Percentiles rank a stretch among this genome's conserved stretches.
Evolutionary conservation across 2,797 vertebrate species (phyloP).

Genomic region (Borostomias antarcticus): DNA sequence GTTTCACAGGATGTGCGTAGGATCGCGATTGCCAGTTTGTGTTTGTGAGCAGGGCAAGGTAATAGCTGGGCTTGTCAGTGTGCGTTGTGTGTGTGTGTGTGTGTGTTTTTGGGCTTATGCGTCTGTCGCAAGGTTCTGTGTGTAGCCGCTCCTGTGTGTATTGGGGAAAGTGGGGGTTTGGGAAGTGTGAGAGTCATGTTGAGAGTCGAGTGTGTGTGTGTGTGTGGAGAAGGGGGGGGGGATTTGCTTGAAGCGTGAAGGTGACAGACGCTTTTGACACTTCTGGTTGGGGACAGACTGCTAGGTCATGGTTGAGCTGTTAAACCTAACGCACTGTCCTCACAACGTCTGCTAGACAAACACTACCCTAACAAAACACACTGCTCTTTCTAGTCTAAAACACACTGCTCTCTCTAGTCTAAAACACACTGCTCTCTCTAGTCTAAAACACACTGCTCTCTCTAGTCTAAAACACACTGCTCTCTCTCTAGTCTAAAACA

Average conservation of each 20-base stretch:
- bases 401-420: too few species aligned
- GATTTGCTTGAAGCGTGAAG: constrained; percentile 35
- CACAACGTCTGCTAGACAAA: constrained; percentile 9
- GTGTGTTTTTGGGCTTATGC: too few species aligned
- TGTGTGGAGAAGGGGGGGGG: constrained; percentile 10
- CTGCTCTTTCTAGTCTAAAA: background rate
- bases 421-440: too few species aligned
- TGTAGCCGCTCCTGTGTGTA: too few species aligned
- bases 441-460: too few species aligned
- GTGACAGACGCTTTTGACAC: constrained; percentile 49
- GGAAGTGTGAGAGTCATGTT: constrained; percentile 7
- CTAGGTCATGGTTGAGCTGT: constrained; percentile 51
- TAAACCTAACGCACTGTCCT: constrained; percentile 13
- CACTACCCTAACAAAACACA: background rate
- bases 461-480: too few species aligned
- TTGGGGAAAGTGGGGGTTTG: background rate
- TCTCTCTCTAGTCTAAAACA: too few species aligned
- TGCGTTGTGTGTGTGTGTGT: constrained; percentile 8
- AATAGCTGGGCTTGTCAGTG: too few species aligned
- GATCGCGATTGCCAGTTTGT: background rate
- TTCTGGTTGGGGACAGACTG: constrained; percentile 35
- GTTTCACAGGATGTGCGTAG: background rate
- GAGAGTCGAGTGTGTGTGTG: constrained; percentile 10
- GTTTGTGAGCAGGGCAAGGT: too few species aligned
- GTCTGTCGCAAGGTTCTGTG: too few species aligned